Evolutionary conservation across 2,888 invertebrate genomes (phyloP).

Genomic region (Agriotes lineatus): DNA sequence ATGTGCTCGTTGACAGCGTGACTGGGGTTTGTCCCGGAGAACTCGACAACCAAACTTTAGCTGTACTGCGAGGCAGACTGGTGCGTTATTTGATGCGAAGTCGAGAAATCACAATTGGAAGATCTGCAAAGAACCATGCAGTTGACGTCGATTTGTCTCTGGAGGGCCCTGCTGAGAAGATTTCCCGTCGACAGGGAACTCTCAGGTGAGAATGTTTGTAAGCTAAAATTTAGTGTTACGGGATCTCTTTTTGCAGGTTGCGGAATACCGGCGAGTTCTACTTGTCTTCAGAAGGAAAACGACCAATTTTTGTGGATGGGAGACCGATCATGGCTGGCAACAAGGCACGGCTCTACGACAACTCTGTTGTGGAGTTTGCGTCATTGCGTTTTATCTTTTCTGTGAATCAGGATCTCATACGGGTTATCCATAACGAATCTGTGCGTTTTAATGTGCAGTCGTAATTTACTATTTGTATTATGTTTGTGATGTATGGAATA

Average conservation of each 20-base stretch:
- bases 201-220: constrained; percentile 71
- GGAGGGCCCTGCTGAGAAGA: constrained; percentile 95
- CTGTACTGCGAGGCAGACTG: constrained; percentile 89
- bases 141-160: constrained; percentile 95
- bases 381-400: constrained; percentile 93
- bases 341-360: constrained; percentile 91
- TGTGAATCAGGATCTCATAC: constrained; percentile 92
- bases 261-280: constrained; percentile 96
- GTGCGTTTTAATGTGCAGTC: constrained; percentile 79
- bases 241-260: constrained; percentile 67
- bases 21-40: constrained; percentile 87
- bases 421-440: constrained; percentile 89
- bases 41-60: constrained; percentile 93
- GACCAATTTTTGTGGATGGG: constrained; percentile 95
- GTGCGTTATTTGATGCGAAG: constrained; percentile 96
- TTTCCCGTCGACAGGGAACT: constrained; percentile 92
- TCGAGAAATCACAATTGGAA: constrained; percentile 93
- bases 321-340: constrained; percentile 89
- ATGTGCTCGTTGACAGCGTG: constrained; percentile 92
- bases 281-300: constrained; percentile 93
- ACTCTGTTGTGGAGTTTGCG: constrained; percentile 95
- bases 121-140: constrained; percentile 87
- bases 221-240: not conserved
- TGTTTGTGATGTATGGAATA: no score
- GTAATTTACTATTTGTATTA: not conserved